phyloP scores from a whole-genome alignment of 2,113 vertebrate genomes.

The Tamias sibiricus region DNA sequence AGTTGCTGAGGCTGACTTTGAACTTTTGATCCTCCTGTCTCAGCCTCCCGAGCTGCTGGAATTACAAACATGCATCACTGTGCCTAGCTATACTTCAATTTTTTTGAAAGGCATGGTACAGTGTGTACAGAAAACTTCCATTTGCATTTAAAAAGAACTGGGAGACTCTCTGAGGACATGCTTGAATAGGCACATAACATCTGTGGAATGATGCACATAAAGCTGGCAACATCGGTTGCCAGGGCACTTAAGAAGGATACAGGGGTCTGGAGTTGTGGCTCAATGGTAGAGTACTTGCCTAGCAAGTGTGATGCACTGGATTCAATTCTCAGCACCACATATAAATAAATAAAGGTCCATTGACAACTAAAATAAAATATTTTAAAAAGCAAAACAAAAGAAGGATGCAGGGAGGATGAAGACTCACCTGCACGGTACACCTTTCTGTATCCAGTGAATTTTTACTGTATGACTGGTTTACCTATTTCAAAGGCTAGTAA shows the following conservation, averaged over 20 bases:
- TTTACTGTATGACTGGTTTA: not conserved
- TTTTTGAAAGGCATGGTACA: not conserved
- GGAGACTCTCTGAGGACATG: not conserved
- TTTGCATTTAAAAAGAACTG: not conserved
- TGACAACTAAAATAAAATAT: too few species aligned
- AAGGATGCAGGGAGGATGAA: not conserved
- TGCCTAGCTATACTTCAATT: not conserved
- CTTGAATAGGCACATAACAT: not conserved
- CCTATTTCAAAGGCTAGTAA: not conserved
- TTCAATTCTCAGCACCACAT: too few species aligned
- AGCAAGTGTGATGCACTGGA: too few species aligned
- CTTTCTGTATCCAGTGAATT: not conserved
- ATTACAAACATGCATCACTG: too few species aligned
- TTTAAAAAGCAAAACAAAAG: not conserved
- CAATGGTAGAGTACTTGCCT: too few species aligned
- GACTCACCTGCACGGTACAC: not conserved
- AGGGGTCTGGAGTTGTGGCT: too few species aligned
- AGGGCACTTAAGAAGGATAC: not conserved
- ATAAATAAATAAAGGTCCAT: too few species aligned
- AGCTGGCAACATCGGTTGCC: not conserved
- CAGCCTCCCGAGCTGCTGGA: too few species aligned
- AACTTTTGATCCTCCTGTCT: too few species aligned
- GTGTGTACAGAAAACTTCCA: not conserved
- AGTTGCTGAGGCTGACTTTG: too few species aligned
- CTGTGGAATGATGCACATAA: not conserved